Base-by-base conservation (phyloP, 1,140 invertebrate species). In the Pogonognathellus flavescens region DNA sequence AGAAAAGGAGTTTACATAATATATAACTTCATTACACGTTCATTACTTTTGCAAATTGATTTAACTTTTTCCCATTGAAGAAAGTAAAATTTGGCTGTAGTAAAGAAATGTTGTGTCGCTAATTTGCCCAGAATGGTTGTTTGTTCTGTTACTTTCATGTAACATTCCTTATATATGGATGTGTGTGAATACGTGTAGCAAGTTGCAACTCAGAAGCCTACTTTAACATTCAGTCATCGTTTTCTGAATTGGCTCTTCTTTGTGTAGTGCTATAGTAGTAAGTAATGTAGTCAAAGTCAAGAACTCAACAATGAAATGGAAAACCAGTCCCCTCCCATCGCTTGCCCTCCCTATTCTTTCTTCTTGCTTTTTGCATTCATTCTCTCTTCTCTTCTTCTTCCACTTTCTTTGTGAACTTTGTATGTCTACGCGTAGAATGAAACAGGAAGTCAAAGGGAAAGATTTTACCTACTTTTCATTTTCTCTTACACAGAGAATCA, bases 1-100 rank as follows among this genome's bases (percentile, higher is more conserved):
- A n/a, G 31, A 41, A 41, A 41, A 6, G 31, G 31, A 41, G 31
- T 41, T 1, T 41, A 41, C 22, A 70, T 25, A 11, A 18, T 14
- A 70, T 14, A 50, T 76, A 76, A 76, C 70, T 76, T 18, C 25
- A 76, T 76, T 76, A 76, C 70, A 76, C 70, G 49, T 76, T 76
- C 70, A 76, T 76, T 50, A 72, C 59, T 20, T 18, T 2, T 76
- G 9, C 53, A 76, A 76, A 76, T 76, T 76, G 49, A 76, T 76
- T 76, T 76, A 76, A 50, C 25, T 49, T 76, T 7, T 6, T 2
- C 53, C 11, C 11, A n/a, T 14, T 14, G 3, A 55, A 16, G 2
- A 55, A 55, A 31, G 20, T 25, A 66, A 10, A 16, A 25, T 20
- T 66, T 13, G 18, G 8, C 25, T 66, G 22, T 31, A 11, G 22